Evolutionary conservation across 2,888 invertebrate genomes (phyloP).

Genomic region (Hecatera dysodea): DNA sequence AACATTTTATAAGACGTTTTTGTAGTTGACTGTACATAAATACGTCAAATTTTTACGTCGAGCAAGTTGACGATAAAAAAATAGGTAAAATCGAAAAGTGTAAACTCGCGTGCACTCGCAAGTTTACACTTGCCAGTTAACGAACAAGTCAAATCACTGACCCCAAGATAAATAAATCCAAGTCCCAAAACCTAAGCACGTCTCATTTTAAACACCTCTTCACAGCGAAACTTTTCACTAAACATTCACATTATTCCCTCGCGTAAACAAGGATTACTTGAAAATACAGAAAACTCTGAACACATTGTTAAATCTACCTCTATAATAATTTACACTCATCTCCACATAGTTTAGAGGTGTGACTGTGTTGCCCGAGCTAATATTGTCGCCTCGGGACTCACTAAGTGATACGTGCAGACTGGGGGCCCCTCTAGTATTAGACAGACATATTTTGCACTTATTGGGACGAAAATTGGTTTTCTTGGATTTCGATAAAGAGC

Average conservation of each 20-base stretch:
- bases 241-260: not conserved
- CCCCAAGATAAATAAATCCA: not conserved
- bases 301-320: constrained; percentile 36
- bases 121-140: too few relatives aligned
- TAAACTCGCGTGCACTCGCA: too few relatives aligned
- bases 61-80: too few relatives aligned
- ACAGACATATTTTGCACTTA: constrained; percentile 30
- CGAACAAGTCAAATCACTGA: too few relatives aligned
- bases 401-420: constrained; percentile 41
- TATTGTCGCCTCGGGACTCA: constrained; percentile 36
- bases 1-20: too few relatives aligned
- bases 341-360: constrained; percentile 29
- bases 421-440: constrained; percentile 9
- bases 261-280: constrained; percentile 10
- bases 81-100: too few relatives aligned
- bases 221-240: not conserved
- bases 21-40: too few relatives aligned
- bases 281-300: constrained; percentile 29
- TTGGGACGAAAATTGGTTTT: constrained; percentile 39
- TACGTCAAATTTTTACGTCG: too few relatives aligned
- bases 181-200: not conserved
- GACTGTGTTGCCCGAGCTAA: constrained; percentile 6
- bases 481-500: not conserved
- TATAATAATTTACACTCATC: constrained; percentile 51
- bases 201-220: constrained; percentile 6